A percentile compares a stretch with the other conserved stretches of the same genome.
Evolutionary conservation across 2,797 vertebrate species (phyloP).

Genomic region (Neosilurus mollespiculum): DNA sequence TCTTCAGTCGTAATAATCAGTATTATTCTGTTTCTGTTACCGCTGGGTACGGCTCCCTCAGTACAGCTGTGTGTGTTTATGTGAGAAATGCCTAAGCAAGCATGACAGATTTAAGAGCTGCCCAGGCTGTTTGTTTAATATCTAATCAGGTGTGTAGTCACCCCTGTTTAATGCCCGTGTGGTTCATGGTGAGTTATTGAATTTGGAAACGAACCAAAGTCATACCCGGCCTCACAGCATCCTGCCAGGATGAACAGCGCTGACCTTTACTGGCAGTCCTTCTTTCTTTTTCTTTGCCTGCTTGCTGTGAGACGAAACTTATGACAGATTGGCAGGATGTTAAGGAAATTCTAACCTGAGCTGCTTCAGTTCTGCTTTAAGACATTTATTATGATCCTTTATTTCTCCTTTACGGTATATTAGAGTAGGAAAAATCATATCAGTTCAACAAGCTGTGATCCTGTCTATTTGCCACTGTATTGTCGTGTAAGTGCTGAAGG

Average conservation of each 20-base stretch:
- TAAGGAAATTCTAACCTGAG: constrained; percentile 21
- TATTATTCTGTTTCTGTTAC: background rate
- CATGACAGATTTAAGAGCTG: constrained; percentile 29
- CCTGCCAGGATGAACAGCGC: constrained; percentile 27
- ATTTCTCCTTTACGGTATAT: background rate
- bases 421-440: background rate
- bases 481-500: background rate
- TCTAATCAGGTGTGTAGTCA: constrained; percentile 39
- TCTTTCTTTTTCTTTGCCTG: background rate
- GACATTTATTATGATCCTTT: background rate
- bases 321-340: constrained; percentile 16
- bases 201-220: constrained; percentile 43
- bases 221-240: background rate
- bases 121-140: constrained; percentile 23
- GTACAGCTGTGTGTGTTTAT: constrained; percentile 5
- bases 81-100: background rate
- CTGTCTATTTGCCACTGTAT: background rate
- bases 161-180: constrained; percentile 36
- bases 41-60: background rate
- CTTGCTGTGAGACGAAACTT: constrained; percentile 21
- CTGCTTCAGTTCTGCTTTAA: constrained; percentile 7
- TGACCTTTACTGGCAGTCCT: constrained; percentile 49
- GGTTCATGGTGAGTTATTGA: constrained; percentile 44
- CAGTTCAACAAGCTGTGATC: background rate
- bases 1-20: background rate